A percentile compares a stretch with the other conserved stretches of the same genome.
Evolutionary conservation across 2,797 vertebrate genomes (phyloP).

Genomic region (Spinus pinus): DNA sequence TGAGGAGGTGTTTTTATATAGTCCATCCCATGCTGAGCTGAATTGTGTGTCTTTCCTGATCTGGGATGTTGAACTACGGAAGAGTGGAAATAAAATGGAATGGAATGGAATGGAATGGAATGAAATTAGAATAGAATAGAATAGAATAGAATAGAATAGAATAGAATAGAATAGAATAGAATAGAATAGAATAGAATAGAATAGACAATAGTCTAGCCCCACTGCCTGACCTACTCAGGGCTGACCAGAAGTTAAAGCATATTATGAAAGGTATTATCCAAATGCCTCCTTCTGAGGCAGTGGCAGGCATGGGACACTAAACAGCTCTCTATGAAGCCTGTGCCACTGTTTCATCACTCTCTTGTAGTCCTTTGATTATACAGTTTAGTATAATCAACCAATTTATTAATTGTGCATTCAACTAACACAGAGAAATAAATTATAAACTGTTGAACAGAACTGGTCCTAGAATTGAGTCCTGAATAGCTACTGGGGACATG

Average conservation of each 20-base stretch:
- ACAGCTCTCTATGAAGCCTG: background rate
- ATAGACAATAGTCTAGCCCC: too few species aligned
- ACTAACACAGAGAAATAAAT: background rate
- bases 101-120: fast-evolving
- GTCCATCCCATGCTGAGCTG: background rate
- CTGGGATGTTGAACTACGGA: background rate
- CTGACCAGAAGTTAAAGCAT: background rate
- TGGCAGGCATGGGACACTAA: background rate
- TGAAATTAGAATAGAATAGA: fast-evolving
- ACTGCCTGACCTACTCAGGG: background rate
- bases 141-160: background rate
- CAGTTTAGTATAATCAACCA: background rate
- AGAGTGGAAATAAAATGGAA: background rate
- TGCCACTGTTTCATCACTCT: background rate
- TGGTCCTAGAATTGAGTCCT: background rate
- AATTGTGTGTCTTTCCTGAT: background rate
- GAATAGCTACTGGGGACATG: background rate
- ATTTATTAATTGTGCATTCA: background rate
- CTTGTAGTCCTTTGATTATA: fast-evolving
- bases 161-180: too few species aligned
- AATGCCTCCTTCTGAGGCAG: background rate
- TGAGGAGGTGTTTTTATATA: background rate
- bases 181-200: too few species aligned
- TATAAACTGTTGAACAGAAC: background rate
- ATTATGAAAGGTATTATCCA: background rate